Percentiles rank a stretch among this genome's conserved stretches.
phyloP scores from a whole-genome alignment of 2,797 vertebrate genomes.

The Hydrophis major region DNA sequence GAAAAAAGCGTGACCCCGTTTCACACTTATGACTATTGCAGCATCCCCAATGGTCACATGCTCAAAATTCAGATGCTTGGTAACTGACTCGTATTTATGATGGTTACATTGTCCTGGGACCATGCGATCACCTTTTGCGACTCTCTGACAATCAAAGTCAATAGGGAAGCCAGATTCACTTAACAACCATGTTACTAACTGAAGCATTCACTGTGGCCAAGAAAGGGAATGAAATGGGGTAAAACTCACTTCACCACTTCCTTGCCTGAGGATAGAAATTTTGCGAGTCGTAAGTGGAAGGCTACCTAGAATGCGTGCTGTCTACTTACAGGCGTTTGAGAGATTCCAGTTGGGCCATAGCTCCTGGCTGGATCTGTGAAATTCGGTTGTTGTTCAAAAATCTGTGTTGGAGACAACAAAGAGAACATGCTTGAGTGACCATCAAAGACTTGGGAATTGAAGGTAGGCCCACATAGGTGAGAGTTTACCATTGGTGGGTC shows the following conservation, averaged over 20 bases:
- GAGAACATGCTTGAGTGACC: slow-evolving; percentile 12
- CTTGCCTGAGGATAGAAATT: neutral
- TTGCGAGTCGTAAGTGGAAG: neutral
- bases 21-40: too few species aligned
- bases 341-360: slow-evolving; percentile 66
- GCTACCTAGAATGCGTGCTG: slow-evolving; percentile 21
- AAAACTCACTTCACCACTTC: neutral
- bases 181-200: neutral
- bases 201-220: neutral
- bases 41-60: too few species aligned
- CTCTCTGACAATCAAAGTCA: too few species aligned
- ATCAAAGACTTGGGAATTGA: neutral
- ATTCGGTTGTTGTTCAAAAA: slow-evolving; percentile 74
- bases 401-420: slow-evolving; percentile 42
- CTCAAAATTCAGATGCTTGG: too few species aligned
- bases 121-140: too few species aligned
- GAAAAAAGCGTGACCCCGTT: too few species aligned
- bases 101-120: too few species aligned
- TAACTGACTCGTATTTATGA: too few species aligned
- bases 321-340: slow-evolving; percentile 70
- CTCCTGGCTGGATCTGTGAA: slow-evolving; percentile 68
- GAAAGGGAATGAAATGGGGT: neutral
- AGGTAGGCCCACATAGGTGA: neutral
- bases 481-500: neutral
- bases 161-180: neutral